Evolutionary conservation across 2,113 vertebrate genomes (phyloP), one percentile per base, ranked within the genome.

Genomic region (Hiodon tergisus): DNA sequence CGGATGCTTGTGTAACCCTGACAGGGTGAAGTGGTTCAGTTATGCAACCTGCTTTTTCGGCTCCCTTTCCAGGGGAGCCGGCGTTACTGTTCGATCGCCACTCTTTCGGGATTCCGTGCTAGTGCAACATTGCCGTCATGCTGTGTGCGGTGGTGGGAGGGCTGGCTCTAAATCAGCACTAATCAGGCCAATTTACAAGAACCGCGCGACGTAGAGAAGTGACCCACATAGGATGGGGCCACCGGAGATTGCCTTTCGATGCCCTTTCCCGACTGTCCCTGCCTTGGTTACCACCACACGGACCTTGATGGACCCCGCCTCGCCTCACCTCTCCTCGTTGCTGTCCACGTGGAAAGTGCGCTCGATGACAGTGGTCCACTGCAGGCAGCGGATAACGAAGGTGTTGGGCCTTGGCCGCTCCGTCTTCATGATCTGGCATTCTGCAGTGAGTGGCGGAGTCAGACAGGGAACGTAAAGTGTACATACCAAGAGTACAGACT

Each of bases 321-420:
- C 63, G 54, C n/a, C 83, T 77, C 77, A 93, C 96, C 95, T 90
- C 79, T 98, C 95, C 0, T 94, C 93, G 0, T 92, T 93, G 61
- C 90, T 95, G 73, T 98, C 96, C 50, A 98, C 95, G 0, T 98
- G 95, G 82, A 98, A 98, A 2, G 96, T 98, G 78, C 95, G 89
- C 81, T 98, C 96, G 0, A 98, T 98, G 76, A 98, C 96, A 0
- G 95, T 94, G 2, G 96, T 98, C 96, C 96, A 98, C 83, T 98
- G 96, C 60, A 98, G 81, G 81, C 96, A 98, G 10, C 96, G 94
- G 76, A 98, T 98, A 79, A 98, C 94, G 16, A 98, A 98, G 0
- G 96, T 96, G 85, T 98, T 98, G 73, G 95, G 93, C 57, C 93
- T 87, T 0, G 95, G 96, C 2, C 95, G 87, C 85, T 98, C 96